Evolutionary conservation across 2,113 vertebrate genomes (phyloP), one percentile per base, ranked within the genome.

Genomic region (Okapia johnstoni): DNA sequence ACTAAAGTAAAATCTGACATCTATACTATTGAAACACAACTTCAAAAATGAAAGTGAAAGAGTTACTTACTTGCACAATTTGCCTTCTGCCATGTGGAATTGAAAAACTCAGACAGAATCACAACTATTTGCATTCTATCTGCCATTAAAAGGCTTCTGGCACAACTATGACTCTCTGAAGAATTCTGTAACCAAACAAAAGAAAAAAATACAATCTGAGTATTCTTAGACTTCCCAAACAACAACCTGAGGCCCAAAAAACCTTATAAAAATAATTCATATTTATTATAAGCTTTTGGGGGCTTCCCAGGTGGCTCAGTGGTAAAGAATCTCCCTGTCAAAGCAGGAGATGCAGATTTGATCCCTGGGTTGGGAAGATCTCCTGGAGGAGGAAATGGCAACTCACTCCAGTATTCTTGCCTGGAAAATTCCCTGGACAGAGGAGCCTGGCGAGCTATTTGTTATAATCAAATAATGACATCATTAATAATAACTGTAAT

Each of bases 121-220:
- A 98, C 97, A 95, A 99, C 99, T 77, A 99, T 98, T 98, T 99
- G 99, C 92, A 99, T 98, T 70, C 99, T 99, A 86, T 99, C 99
- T 30, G 99, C 99, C 85, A 98, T 99, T 97, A 99, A 98, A 60
- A 99, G 99, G 96, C 98, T 99, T 97, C 99, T 99, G 93, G 98
- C 98, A 99, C 99, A 99, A 92, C 98, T 99, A 91, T 97, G 98
- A 83, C 99, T 99, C 57, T 98, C 99, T 2, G 99, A 98, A 88
- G 98, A 98, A 95, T 98, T 96, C 99, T 99, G 98, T 57, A 98
- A 98, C 61, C 70, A 76, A 94, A 87, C 89, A 93, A 79, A 36
- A 93, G 61, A 50, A 55, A 85, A 93, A 86, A 96, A 96, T 15
- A 86, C 11, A 96, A 77, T 50, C 26, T 93, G 57, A 96, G 10